A percentile compares a stretch with the other conserved stretches of the same genome.
phyloP scores from a whole-genome alignment of 2,888 invertebrate genomes.

The Scaptomyza reducta region DNA sequence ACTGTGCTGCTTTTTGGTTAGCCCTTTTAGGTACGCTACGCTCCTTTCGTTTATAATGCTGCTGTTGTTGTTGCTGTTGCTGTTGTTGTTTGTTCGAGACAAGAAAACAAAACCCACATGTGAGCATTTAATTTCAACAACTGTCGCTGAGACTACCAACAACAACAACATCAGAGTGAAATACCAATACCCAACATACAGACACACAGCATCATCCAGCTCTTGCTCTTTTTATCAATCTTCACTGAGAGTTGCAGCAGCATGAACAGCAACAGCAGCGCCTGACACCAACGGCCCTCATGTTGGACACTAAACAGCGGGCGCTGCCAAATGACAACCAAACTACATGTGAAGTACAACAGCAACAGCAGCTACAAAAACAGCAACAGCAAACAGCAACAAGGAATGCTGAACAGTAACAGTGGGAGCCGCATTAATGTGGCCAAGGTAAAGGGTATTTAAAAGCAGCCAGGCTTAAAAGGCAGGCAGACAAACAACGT shows the following conservation, averaged over 20 bases:
- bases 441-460: slow-evolving; percentile 78
- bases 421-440: slow-evolving; percentile 80
- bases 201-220: slow-evolving; percentile 26
- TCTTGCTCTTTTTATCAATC: not conserved
- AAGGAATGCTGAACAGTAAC: slow-evolving; percentile 59
- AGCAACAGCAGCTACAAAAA: slow-evolving; percentile 60
- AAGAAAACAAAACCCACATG: slow-evolving; percentile 81
- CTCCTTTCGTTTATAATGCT: not conserved
- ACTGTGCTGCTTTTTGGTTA: slow-evolving; percentile 46
- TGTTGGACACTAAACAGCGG: slow-evolving; percentile 81
- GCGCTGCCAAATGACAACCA: slow-evolving; percentile 81
- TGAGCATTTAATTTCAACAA: slow-evolving; percentile 83
- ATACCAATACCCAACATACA: slow-evolving; percentile 62
- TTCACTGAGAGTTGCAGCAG: slow-evolving; percentile 21
- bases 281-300: slow-evolving; percentile 79
- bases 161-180: slow-evolving; percentile 58
- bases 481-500: slow-evolving; percentile 44
- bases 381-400: slow-evolving; percentile 33
- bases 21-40: slow-evolving; percentile 21
- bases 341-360: slow-evolving; percentile 79
- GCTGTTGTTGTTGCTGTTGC: slow-evolving; percentile 18
- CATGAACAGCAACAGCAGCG: slow-evolving; percentile 47
- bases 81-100: slow-evolving; percentile 31
- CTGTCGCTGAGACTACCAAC: slow-evolving; percentile 71
- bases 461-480: slow-evolving; percentile 60